Percentiles rank a stretch among this genome's conserved stretches.
These are phyloP conservation scores for Stomatorhinus ivindoensis DNA, from an alignment of 2,113 vertebrate genomes.

Conservation along the genomic window DNA sequence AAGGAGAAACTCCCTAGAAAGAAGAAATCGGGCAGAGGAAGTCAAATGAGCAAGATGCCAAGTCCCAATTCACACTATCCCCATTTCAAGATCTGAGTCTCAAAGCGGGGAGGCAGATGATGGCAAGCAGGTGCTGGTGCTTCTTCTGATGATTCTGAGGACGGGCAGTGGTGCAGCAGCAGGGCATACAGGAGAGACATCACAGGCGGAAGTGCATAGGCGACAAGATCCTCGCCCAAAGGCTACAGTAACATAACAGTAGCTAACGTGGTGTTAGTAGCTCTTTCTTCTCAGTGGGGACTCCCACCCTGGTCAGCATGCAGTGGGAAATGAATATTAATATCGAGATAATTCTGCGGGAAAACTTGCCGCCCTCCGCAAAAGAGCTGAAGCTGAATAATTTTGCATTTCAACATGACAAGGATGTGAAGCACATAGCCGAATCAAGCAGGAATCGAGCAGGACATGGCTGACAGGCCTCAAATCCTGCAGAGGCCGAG, in stretches of 20 bases:
- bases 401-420: neutral
- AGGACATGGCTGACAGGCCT: neutral
- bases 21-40: too few species aligned
- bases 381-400: neutral
- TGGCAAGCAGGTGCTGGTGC: too few species aligned
- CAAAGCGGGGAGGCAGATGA: too few species aligned
- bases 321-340: neutral
- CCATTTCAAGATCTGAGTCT: too few species aligned
- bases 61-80: too few species aligned
- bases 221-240: neutral
- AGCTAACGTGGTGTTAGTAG: neutral
- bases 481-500: neutral
- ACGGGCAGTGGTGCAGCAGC: too few species aligned
- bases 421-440: neutral
- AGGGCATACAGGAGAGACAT: too few species aligned
- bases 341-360: neutral
- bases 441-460: neutral
- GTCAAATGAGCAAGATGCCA: too few species aligned
- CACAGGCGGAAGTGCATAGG: neutral
- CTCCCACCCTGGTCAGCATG: neutral
- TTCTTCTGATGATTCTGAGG: too few species aligned
- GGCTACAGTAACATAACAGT: too few species aligned
- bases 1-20: too few species aligned
- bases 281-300: neutral
- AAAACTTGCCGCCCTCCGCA: neutral